phyloP scores from a whole-genome alignment of 2,888 invertebrate genomes.

The Drosophila affinis region DNA sequence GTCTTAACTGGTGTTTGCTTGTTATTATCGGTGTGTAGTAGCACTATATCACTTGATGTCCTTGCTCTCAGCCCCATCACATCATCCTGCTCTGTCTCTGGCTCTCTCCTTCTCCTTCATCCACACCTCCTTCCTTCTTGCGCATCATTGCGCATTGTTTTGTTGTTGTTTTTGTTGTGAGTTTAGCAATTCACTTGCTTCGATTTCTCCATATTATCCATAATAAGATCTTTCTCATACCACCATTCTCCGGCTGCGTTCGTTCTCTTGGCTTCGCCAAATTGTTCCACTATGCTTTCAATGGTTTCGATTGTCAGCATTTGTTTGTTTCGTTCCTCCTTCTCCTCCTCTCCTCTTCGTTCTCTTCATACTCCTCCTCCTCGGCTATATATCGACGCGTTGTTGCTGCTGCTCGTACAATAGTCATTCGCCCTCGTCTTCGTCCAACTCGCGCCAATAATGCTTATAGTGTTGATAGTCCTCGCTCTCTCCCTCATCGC shows the following conservation, averaged over 20 bases:
- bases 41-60: slow-evolving; percentile 77
- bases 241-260: slow-evolving; percentile 32
- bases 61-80: slow-evolving; percentile 64
- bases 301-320: slow-evolving; percentile 62
- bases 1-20: slow-evolving; percentile 68
- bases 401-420: slow-evolving; percentile 71
- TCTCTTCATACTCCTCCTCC: slow-evolving; percentile 50
- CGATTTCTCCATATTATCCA: slow-evolving; percentile 59
- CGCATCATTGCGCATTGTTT: slow-evolving; percentile 68
- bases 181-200: slow-evolving; percentile 72
- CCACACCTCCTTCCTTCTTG: slow-evolving; percentile 46
- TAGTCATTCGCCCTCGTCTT: slow-evolving; percentile 73
- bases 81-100: slow-evolving; percentile 54
- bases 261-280: slow-evolving; percentile 32
- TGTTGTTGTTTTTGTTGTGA: slow-evolving; percentile 38
- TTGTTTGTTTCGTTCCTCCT: slow-evolving; percentile 32
- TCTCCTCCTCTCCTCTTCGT: slow-evolving; percentile 16
- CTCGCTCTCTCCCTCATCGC: slow-evolving; percentile 41
- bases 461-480: slow-evolving; percentile 65
- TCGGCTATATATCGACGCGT: slow-evolving; percentile 62
- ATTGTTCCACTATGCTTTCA: slow-evolving; percentile 44
- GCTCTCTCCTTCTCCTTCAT: slow-evolving; percentile 21
- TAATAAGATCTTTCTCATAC: slow-evolving; percentile 55
- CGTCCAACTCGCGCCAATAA: slow-evolving; percentile 71
- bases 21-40: slow-evolving; percentile 70